phyloP scores from a whole-genome alignment of 2,113 vertebrate species.

The Serilophus lunatus region DNA sequence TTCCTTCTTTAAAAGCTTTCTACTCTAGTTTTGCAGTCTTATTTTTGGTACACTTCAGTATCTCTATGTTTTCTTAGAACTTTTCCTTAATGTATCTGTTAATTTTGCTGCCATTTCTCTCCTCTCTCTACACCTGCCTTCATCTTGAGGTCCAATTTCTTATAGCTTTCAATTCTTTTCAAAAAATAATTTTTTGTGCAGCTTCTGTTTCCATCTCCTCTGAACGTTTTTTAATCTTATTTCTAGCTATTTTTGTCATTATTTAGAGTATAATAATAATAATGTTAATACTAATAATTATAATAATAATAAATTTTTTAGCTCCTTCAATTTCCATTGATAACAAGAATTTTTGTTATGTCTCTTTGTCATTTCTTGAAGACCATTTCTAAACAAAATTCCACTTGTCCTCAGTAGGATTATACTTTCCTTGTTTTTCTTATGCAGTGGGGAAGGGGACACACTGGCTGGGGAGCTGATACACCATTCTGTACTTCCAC shows the following conservation, averaged over 20 bases:
- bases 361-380: neutral
- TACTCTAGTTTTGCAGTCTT: neutral
- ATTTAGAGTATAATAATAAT: neutral
- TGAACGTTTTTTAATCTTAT: neutral
- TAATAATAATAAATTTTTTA: neutral
- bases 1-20: neutral
- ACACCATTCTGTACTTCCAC: neutral
- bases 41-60: neutral
- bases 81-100: neutral
- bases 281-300: too few species aligned
- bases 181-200: neutral
- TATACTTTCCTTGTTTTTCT: neutral
- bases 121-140: neutral
- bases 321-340: neutral
- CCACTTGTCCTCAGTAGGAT: neutral
- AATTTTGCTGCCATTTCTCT: neutral
- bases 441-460: neutral
- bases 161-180: neutral
- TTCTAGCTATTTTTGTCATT: neutral
- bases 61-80: neutral
- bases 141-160: neutral
- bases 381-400: neutral
- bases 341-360: neutral
- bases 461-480: neutral
- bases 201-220: neutral